phyloP scores from a whole-genome alignment of 1,140 invertebrate genomes.

The Arctopsyche grandis region DNA sequence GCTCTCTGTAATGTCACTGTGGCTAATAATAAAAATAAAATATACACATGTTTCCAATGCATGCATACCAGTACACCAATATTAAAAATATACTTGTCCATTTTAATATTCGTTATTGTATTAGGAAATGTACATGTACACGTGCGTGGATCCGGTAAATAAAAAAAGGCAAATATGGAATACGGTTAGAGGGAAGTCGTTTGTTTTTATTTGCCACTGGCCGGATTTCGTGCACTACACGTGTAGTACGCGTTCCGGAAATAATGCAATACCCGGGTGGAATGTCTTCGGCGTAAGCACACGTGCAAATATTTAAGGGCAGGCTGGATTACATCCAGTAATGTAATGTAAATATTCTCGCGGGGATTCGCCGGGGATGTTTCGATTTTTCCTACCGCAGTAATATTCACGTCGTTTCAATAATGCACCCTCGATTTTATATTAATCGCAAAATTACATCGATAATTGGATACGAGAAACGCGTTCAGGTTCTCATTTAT shows the following conservation, averaged over 20 bases:
- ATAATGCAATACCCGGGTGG: not conserved
- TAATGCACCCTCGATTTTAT: not conserved
- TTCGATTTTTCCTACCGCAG: not conserved
- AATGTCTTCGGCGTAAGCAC: not conserved
- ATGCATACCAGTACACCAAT: no score
- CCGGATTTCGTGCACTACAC: not conserved
- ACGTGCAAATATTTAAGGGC: slow-evolving; percentile 1
- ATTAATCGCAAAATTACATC: no score
- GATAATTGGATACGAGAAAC: no score
- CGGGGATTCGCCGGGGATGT: not conserved
- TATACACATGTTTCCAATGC: no score
- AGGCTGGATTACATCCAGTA: not conserved
- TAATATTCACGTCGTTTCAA: not conserved
- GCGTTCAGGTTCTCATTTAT: no score
- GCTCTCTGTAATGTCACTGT: no score
- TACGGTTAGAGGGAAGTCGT: not conserved
- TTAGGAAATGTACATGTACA: not conserved
- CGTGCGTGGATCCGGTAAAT: not conserved
- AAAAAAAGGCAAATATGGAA: not conserved
- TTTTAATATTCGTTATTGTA: no score
- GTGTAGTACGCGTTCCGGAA: not conserved
- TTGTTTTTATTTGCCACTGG: not conserved
- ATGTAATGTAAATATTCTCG: not conserved
- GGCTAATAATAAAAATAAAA: no score
- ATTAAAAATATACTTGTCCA: no score